phyloP scores from a whole-genome alignment of 2,797 vertebrate species.

The Molothrus ater region DNA sequence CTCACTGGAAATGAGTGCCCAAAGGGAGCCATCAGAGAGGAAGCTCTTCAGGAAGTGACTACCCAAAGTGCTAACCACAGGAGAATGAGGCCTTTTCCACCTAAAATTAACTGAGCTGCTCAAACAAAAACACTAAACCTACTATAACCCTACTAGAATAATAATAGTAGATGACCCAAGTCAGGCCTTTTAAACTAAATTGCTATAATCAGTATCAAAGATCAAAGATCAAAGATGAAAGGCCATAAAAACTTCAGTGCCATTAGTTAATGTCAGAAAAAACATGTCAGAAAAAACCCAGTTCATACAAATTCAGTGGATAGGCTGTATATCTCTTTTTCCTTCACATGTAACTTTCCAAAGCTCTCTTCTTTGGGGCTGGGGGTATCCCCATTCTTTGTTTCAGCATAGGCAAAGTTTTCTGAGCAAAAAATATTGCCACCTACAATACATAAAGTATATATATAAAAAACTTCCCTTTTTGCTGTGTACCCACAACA shows the following conservation, averaged over 20 bases:
- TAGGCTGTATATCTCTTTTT: background rate
- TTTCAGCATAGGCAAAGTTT: background rate
- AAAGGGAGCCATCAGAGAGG: background rate
- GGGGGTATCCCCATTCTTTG: background rate
- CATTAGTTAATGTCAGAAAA: background rate
- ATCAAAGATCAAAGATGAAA: conserved; percentile 54
- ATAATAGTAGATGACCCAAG: background rate
- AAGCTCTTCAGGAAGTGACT: conserved; percentile 16
- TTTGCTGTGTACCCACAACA: background rate
- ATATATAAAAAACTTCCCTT: background rate
- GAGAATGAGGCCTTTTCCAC: conserved; percentile 29
- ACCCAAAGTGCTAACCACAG: background rate
- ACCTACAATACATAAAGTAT: background rate
- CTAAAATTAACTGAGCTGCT: conserved; percentile 1
- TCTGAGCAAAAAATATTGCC: background rate
- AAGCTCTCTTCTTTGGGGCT: background rate
- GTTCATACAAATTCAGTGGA: background rate
- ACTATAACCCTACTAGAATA: background rate
- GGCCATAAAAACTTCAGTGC: background rate
- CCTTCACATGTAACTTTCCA: background rate
- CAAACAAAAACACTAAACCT: background rate
- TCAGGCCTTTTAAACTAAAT: conserved; percentile 7
- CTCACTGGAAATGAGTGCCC: conserved; percentile 12
- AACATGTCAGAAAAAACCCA: background rate
- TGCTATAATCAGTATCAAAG: conserved; percentile 8